A percentile compares a stretch with the other conserved stretches of the same genome.
Conservation (phyloP, 1,140 invertebrate genomes). For the Euwallacea fornicatus region DNA sequence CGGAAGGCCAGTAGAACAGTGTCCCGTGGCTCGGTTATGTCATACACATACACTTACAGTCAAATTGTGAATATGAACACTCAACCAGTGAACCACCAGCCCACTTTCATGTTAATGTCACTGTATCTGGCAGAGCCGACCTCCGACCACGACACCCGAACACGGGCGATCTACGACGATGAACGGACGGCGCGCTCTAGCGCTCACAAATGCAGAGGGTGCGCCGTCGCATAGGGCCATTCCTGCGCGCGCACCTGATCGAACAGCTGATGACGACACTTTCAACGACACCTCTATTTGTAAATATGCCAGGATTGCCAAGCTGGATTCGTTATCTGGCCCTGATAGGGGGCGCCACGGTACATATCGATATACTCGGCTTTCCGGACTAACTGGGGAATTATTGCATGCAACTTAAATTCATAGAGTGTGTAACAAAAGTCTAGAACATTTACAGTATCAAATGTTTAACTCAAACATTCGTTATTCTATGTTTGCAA, state of each 20-base stretch:
- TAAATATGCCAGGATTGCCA: conserved; percentile 27
- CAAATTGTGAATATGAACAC: conserved; percentile 40
- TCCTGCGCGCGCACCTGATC: conserved; percentile 44
- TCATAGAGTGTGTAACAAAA: too few species aligned
- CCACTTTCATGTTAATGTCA: conserved; percentile 49
- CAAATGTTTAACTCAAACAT: too few species aligned
- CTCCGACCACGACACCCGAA: conserved; percentile 39
- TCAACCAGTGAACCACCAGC: conserved; percentile 48
- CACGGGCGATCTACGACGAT: conserved; percentile 38
- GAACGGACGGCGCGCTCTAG: conserved; percentile 19
- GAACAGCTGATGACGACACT: conserved; percentile 49
- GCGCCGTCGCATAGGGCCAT: conserved; percentile 33
- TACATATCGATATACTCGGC: conserved; percentile 18
- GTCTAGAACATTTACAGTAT: too few species aligned
- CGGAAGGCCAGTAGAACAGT: conserved; percentile 38
- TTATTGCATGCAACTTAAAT: too few species aligned
- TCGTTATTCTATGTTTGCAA: too few species aligned
- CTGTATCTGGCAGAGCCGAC: conserved; percentile 42
- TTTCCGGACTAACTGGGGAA: too few species aligned
- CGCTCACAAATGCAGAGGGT: conserved; percentile 1
- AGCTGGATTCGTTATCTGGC: conserved; percentile 27
- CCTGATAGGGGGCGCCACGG: conserved; percentile 35
- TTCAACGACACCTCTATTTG: conserved; percentile 39
- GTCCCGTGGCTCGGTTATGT: conserved; percentile 46
- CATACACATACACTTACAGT: conserved; percentile 47